phyloP scores from a whole-genome alignment of 2,888 invertebrate genomes.

The Hartigia nigra region DNA sequence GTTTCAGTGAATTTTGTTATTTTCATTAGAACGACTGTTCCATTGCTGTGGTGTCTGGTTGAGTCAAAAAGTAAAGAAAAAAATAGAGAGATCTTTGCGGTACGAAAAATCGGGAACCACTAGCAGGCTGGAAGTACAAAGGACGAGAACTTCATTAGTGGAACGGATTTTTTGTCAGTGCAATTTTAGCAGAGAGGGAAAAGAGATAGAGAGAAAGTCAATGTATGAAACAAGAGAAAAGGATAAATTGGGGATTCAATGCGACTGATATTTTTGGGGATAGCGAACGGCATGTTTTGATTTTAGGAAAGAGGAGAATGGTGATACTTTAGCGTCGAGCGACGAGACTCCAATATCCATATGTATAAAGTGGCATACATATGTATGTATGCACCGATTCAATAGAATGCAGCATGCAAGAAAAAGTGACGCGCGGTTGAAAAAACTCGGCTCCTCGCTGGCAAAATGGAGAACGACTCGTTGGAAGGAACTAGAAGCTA shows the following conservation, averaged over 20 bases:
- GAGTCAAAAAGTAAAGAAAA: not conserved
- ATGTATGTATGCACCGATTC: not conserved
- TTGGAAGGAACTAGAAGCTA: not conserved
- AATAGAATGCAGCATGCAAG: not conserved
- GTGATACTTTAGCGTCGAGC: not conserved
- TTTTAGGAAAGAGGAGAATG: not conserved
- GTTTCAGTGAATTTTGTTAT: not conserved
- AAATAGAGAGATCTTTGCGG: not conserved
- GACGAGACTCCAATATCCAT: not conserved
- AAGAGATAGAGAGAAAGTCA: not conserved
- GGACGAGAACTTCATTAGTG: not conserved
- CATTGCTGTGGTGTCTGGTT: not conserved
- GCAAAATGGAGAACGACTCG: not conserved
- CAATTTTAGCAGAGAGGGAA: not conserved
- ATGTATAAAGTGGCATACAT: not conserved
- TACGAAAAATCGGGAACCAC: not conserved
- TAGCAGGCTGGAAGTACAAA: not conserved
- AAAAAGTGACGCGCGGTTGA: not conserved
- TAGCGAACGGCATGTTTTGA: not conserved
- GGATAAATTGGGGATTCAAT: not conserved
- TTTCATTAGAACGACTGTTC: not conserved
- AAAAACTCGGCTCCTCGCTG: not conserved
- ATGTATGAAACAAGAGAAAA: not conserved
- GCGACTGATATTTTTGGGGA: not conserved
- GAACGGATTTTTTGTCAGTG: not conserved